Evolutionary conservation across 2,113 vertebrate species (phyloP).

Genomic region (Neotoma lepida): DNA sequence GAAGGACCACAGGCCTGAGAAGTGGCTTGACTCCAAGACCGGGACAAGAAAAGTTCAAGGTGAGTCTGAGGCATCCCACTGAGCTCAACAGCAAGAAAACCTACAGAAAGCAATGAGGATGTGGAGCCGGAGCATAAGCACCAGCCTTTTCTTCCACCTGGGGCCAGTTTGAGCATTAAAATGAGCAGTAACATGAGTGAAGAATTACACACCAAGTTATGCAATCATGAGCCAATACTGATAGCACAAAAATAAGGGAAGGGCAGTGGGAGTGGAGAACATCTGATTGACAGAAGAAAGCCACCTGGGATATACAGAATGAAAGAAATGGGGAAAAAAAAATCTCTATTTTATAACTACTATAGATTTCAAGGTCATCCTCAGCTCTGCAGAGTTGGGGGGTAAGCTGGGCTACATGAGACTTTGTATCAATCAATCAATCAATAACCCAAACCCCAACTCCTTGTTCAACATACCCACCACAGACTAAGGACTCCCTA

Average conservation of each 20-base stretch:
- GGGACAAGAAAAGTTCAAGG: background rate
- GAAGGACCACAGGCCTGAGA: background rate
- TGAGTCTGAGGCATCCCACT: background rate
- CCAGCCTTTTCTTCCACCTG: background rate
- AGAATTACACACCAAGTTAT: background rate
- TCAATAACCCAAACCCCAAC: background rate
- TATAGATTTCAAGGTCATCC: background rate
- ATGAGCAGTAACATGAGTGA: background rate
- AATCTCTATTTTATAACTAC: background rate
- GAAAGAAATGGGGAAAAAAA: background rate
- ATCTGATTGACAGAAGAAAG: background rate
- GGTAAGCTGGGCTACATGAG: background rate
- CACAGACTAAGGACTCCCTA: background rate
- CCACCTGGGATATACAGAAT: background rate
- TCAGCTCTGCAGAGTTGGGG: background rate
- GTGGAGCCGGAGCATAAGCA: background rate
- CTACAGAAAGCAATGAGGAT: background rate
- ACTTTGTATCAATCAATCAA: background rate
- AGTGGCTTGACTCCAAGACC: background rate
- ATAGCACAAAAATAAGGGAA: background rate
- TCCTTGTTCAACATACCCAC: background rate
- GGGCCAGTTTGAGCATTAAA: background rate
- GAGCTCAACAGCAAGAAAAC: background rate
- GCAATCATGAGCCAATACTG: background rate
- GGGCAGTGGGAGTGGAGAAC: background rate